Evolutionary conservation across 2,113 vertebrate species (phyloP).

Genomic region (Cheilinus undulatus): DNA sequence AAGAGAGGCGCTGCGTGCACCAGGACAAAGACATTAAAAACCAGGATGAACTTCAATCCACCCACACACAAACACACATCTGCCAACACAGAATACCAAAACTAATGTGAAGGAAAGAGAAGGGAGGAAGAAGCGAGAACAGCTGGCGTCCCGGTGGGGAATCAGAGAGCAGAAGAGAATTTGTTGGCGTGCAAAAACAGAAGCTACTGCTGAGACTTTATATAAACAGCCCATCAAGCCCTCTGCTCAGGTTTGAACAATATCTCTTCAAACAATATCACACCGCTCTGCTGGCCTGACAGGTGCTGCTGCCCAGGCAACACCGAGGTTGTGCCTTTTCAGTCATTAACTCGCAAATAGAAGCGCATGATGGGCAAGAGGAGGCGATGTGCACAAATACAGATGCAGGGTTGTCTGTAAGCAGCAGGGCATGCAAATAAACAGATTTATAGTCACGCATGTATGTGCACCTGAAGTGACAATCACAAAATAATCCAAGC

Average conservation of each 20-base stretch:
- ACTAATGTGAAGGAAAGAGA: slow-evolving; percentile 35
- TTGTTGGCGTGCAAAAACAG: slow-evolving; percentile 51
- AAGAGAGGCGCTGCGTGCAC: slow-evolving; percentile 24
- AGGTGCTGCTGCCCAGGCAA: slow-evolving; percentile 43
- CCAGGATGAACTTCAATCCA: slow-evolving; percentile 34
- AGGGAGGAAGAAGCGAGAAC: slow-evolving; percentile 50
- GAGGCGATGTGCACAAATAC: slow-evolving; percentile 18
- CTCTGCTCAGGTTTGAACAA: slow-evolving; percentile 67
- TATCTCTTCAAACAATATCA: slow-evolving; percentile 55
- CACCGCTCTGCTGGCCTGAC: slow-evolving; percentile 25
- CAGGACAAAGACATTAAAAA: slow-evolving; percentile 55
- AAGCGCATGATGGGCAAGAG: slow-evolving; percentile 11
- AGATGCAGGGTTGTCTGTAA: slow-evolving; percentile 17
- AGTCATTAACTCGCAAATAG: slow-evolving; percentile 45
- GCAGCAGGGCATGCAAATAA: slow-evolving; percentile 14
- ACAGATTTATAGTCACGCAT: not conserved
- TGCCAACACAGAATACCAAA: slow-evolving; percentile 15
- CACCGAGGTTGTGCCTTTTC: slow-evolving; percentile 31
- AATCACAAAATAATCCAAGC: slow-evolving; percentile 15
- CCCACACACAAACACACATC: slow-evolving; percentile 43
- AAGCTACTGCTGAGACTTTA: slow-evolving; percentile 70
- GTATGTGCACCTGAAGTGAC: not conserved
- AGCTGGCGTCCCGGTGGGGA: slow-evolving; percentile 73
- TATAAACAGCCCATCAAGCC: slow-evolving; percentile 52
- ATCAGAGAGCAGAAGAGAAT: slow-evolving; percentile 55